Base-by-base conservation (phyloP, 2,113 vertebrate genomes). In the Scopus umbretta region DNA sequence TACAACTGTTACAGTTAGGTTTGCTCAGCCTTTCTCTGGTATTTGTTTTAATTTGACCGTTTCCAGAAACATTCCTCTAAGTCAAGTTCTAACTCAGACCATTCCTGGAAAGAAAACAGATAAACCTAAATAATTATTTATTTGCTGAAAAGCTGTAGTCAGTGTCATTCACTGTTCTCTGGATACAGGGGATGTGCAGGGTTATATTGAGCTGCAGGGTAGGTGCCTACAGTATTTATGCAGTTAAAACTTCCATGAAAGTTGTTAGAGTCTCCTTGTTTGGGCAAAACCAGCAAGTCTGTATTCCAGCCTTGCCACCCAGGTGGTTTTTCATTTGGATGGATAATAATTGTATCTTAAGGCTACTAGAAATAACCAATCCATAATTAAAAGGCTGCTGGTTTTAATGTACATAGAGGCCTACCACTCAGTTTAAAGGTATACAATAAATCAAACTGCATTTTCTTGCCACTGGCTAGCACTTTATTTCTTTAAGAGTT, bases 361-460 rank as follows among this genome's bases (percentile, higher is more conserved):
- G 95, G 92, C 89, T 92, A 91, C 59, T 59, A 85, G 89, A 90
- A 95, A 80, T 76, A 93, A 76, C 91, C 93, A 90, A 96, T 94
- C 81, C 74, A 92, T 92, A 95, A 95, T 96, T 92, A 97, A 97
- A 97, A 95, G 80, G 67, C 78, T 96, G 67, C 81, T 95, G 91
- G 68, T 73, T 95, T 93, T 93, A 95, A 90, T 56, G 81, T 70
- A 90, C 87, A 49, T 21, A 49, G 74, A 63, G 78, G 52, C 53
- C 78, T 88, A 96, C 67, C 20, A 62, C 45, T 94, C 71, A 42
- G 79, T 92, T 95, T 88, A 94, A 95, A 95, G 78, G 66, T 88
- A 53, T 62, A 76, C 49, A 89, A 92, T 95, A 90, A 94, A 92
- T 95, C 92, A 95, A 92, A 94, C 42, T 55, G n/a, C 79, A 76